Evolutionary conservation across 2,113 vertebrate species (phyloP), one percentile per base, ranked within the genome.

Genomic region (Scophthalmus maximus): DNA sequence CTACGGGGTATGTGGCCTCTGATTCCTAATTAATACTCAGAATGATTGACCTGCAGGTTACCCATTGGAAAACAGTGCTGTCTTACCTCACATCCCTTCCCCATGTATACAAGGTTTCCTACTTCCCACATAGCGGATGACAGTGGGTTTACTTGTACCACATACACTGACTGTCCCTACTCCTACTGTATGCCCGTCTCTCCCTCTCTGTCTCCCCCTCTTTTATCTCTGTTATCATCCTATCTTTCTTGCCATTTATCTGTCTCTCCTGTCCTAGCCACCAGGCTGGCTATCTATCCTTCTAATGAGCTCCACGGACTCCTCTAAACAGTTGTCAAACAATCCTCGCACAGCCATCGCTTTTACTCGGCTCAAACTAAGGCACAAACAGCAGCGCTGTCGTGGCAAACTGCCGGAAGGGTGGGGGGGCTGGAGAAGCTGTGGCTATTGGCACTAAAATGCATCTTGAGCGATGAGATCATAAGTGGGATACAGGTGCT

Each of bases 251-350:
- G 23, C 83, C 75, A 81, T 86, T 79, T 72, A 88, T 88, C 74
- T 18, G 57, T 89, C 87, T 84, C 73, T 57, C 23, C 76, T 71
- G 75, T 83, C 79, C 73, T 52, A 62, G 57, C 76, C 66, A 84
- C 77, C 64, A 83, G 74, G 78, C 81, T 78, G 87, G 91, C 93
- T 89, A 82, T 95, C 94, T 95, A 92, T 95, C 94, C 95, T 95
- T 87, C 85, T 95, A 95, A 95, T 94, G 92, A 85, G 94, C 93
- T 95, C 90, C 92, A 94, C 82, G 81, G 93, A 92, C 91, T 93
- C 86, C 86, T 92, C 93, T 95, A 95, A 95, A 94, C 94, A 94
- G 93, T 95, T 96, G 95, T 95, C 95, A 95, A 95, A 95, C 93
- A 93, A 93, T 95, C 90, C 94, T 94, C 93, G 91, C 91, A 94